Evolutionary conservation across 2,113 vertebrate species (phyloP).

Genomic region (Muntiacus reevesi): DNA sequence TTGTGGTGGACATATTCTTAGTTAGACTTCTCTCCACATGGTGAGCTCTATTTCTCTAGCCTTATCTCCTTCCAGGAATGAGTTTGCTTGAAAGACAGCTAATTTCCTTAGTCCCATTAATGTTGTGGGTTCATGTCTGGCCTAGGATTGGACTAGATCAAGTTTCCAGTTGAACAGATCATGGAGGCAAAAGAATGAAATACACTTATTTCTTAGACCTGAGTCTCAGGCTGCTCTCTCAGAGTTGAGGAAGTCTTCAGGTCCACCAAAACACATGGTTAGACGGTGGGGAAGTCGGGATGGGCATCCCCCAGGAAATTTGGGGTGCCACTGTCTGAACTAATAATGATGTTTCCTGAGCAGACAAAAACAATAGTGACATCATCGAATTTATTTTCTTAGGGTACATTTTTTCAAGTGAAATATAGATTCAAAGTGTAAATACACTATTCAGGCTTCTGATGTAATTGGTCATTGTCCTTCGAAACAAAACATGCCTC

Average conservation of each 20-base stretch:
- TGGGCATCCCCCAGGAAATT: accelerated
- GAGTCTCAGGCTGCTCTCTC: neutral
- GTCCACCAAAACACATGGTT: accelerated
- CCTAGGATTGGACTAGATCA: too few relatives aligned
- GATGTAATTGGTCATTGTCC: neutral
- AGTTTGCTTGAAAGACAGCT: neutral
- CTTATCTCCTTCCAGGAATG: neutral
- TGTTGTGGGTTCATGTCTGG: neutral
- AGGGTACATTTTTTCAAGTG: too few relatives aligned
- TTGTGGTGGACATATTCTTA: neutral
- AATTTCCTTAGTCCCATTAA: neutral
- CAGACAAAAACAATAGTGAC: neutral
- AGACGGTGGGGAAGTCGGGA: accelerated
- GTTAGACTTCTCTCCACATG: neutral
- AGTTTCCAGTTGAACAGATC: neutral
- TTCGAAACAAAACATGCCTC: neutral
- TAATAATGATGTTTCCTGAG: neutral
- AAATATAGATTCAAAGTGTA: too few relatives aligned
- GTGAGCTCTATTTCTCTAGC: neutral
- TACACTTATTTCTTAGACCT: neutral
- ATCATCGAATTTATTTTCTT: accelerated
- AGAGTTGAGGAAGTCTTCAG: too few relatives aligned
- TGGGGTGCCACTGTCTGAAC: neutral
- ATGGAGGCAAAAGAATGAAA: neutral
- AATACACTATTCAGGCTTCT: neutral